phyloP scores from a whole-genome alignment of 2,888 invertebrate species.

The Stegana nigrithorax region DNA sequence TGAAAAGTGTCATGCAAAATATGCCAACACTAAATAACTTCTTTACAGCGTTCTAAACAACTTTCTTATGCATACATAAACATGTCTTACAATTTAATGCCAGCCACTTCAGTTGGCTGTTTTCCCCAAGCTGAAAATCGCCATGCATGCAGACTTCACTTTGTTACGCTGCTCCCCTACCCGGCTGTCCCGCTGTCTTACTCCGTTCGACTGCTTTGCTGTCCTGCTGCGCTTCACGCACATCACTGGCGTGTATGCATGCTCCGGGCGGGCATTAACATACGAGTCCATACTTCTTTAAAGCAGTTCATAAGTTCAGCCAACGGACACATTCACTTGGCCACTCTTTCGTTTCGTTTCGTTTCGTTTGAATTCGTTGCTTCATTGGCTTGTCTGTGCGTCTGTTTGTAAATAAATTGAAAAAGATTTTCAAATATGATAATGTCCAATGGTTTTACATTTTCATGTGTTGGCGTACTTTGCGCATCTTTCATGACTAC shows the following conservation, averaged over 20 bases:
- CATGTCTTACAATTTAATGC: constrained; percentile 4
- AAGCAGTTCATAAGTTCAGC: neutral
- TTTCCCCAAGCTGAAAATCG: neutral
- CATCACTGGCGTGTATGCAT: neutral
- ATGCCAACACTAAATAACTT: constrained; percentile 13
- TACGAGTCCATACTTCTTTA: neutral
- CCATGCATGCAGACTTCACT: neutral
- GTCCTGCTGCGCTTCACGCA: too few species aligned
- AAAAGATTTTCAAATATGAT: constrained; percentile 22
- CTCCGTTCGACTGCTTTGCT: neutral
- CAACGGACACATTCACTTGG: neutral
- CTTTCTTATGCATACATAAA: constrained; percentile 8
- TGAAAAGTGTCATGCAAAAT: constrained; percentile 11
- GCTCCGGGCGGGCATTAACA: neutral
- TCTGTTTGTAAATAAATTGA: constrained; percentile 17
- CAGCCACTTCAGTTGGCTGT: neutral
- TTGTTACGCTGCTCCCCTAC: too few species aligned
- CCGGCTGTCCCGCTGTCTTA: too few species aligned
- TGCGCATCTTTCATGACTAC: neutral
- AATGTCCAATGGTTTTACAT: constrained; percentile 18
- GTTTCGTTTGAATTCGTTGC: neutral
- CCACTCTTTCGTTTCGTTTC: neutral
- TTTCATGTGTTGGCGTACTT: constrained; percentile 13
- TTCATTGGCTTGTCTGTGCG: neutral
- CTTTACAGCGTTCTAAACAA: neutral